Evolutionary conservation across 2,888 invertebrate genomes (phyloP), one percentile per base, ranked within the genome.

Genomic region (Rhagium mordax): DNA sequence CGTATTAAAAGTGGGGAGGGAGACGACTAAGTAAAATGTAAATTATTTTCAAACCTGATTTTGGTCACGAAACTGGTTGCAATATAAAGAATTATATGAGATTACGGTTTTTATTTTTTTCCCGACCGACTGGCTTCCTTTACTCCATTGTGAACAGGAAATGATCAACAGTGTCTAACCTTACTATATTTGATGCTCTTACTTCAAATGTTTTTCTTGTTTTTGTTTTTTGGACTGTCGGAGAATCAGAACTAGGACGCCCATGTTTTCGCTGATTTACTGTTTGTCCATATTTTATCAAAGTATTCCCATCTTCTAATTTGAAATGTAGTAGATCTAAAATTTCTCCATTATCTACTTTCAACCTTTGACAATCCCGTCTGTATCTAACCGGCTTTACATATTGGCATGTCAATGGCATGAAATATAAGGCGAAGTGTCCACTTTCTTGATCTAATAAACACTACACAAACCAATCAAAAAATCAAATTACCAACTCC

Each of bases 361-460:
- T 49, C 16, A n/a, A 15, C 2, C 1, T 49, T n/a, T 49, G 49
- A 16, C 49, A 49, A 16, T 16, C 49, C 6, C 49, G n/a, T 49
- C 15, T 49, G 16, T 49, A 49, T 49, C 16, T 5, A 6, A 49
- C 5, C 49, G 5, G 15, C 49, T 6, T 49, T 49, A 49, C 15
- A n/a, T n/a, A 49, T n/a, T 6, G 16, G 15, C 2, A 49, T 15
- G 16, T 49, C 49, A 15, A 49, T 15, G 15, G 16, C 16, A 16
- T 49, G 49, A 3, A 49, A 15, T 49, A 49, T 49, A 15, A 49
- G 16, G n/a, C 49, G 49, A n/a, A 15, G 16, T 57, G 65, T 57
- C 65, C 65, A 71, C n/a, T 71, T 71, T 55, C 57, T 71, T n/a
- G 65, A 71, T 47, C 15, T 47, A 8, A 65, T 24, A 41, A 65